Evolutionary conservation across 37 sponge, comb jelly and placozoan species (phyloP).

Genomic region (Geodia barretti): DNA sequence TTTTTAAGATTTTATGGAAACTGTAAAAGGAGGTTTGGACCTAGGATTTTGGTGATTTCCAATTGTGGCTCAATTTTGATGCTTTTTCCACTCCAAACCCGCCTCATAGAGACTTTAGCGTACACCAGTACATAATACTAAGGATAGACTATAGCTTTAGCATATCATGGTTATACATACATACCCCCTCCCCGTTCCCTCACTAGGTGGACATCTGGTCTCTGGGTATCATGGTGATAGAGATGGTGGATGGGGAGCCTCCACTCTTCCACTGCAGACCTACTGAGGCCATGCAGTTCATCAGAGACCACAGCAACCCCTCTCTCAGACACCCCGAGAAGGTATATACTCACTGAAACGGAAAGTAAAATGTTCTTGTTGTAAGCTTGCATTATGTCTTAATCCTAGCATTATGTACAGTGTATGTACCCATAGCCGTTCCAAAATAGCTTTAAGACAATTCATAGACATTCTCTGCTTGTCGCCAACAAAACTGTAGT

Average conservation of each 20-base stretch:
- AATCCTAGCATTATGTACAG: neutral
- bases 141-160: too few species aligned
- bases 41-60: too few species aligned
- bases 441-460: neutral
- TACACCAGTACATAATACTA: too few species aligned
- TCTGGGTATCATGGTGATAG: slow-evolving; percentile 92
- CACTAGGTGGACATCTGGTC: slow-evolving; percentile 96
- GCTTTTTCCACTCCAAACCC: too few species aligned
- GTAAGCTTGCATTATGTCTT: neutral
- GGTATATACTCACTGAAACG: slow-evolving; percentile 16
- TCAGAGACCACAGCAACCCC: slow-evolving; percentile 63
- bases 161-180: too few species aligned
- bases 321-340: slow-evolving; percentile 59
- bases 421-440: neutral
- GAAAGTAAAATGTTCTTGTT: neutral
- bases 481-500: neutral
- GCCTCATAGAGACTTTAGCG: too few species aligned
- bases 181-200: neutral
- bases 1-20: too few species aligned
- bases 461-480: neutral
- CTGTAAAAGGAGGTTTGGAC: too few species aligned
- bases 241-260: slow-evolving; percentile 98
- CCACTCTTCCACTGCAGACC: slow-evolving; percentile 85
- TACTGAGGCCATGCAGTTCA: slow-evolving; percentile 77
- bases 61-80: too few species aligned